Percentiles rank a stretch among this genome's conserved stretches.
Evolutionary conservation across 2,113 vertebrate genomes (phyloP).

Genomic region (Raphicerus campestris): DNA sequence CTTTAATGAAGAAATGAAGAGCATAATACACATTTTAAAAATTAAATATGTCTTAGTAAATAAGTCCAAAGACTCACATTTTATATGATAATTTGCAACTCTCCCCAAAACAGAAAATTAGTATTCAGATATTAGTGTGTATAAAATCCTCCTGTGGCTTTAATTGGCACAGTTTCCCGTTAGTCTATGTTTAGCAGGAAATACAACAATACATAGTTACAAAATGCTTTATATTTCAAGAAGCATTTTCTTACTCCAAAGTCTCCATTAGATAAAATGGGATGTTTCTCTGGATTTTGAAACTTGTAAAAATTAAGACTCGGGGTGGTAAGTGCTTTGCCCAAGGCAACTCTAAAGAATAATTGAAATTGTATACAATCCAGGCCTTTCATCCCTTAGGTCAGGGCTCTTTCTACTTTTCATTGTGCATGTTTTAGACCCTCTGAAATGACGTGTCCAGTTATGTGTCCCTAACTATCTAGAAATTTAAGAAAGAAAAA

Average conservation of each 20-base stretch:
- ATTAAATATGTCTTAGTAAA: not conserved
- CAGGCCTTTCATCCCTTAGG: not conserved
- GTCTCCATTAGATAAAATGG: not conserved
- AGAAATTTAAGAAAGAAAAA: not conserved
- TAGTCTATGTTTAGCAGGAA: not conserved
- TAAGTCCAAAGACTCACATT: not conserved
- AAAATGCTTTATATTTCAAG: not conserved
- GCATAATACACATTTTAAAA: not conserved
- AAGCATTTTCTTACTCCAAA: not conserved
- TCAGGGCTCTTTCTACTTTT: not conserved
- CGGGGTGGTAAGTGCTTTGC: not conserved
- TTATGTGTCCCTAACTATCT: not conserved
- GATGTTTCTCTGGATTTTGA: not conserved
- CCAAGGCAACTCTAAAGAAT: not conserved
- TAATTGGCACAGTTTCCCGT: not conserved
- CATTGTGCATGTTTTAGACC: not conserved
- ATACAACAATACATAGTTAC: not conserved
- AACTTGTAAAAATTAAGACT: not conserved
- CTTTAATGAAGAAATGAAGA: conserved; percentile 12
- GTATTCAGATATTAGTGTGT: not conserved
- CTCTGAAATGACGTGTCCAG: not conserved
- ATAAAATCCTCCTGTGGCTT: not conserved
- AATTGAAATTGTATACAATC: not conserved
- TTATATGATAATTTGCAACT: conserved; percentile 27
- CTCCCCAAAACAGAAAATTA: conserved; percentile 7